phyloP scores from a whole-genome alignment of 2,888 invertebrate genomes.

The Drosophila paranaensis region DNA sequence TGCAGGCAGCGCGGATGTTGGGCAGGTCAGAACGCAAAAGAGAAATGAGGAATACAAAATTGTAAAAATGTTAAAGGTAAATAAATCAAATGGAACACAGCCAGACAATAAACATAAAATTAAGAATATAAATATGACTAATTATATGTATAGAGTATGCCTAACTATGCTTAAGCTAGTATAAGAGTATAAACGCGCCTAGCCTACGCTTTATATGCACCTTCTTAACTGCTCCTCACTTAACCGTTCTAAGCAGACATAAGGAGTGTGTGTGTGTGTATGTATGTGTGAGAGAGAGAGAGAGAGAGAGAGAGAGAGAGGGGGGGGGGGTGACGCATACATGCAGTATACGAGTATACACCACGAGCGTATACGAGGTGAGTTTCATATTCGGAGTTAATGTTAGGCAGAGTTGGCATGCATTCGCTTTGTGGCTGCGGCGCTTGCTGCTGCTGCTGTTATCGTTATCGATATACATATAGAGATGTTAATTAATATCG shows the following conservation, averaged over 20 bases:
- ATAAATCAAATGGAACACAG: slow-evolving; percentile 28
- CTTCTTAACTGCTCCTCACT: slow-evolving; percentile 28
- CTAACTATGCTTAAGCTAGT: slow-evolving; percentile 9
- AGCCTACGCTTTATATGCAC: slow-evolving; percentile 47
- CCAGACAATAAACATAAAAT: slow-evolving; percentile 26
- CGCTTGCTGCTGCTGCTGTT: slow-evolving; percentile 11
- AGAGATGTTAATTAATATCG: slow-evolving; percentile 14
- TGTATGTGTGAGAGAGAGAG: neutral
- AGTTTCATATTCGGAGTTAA: slow-evolving; percentile 11
- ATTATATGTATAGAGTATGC: slow-evolving; percentile 1
- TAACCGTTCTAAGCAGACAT: slow-evolving; percentile 1
- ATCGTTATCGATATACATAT: slow-evolving; percentile 18
- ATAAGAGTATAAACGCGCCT: slow-evolving; percentile 2
- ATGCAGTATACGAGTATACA: slow-evolving; percentile 31
- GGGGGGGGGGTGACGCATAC: slow-evolving; percentile 9
- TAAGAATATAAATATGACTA: slow-evolving; percentile 11
- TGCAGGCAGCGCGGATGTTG: slow-evolving; percentile 41
- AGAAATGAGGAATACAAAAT: slow-evolving; percentile 52
- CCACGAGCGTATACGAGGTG: slow-evolving; percentile 27
- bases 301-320: neutral
- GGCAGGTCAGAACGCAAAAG: slow-evolving; percentile 37
- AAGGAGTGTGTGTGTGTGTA: neutral
- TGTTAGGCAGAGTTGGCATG: slow-evolving; percentile 46
- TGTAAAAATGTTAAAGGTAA: slow-evolving; percentile 45
- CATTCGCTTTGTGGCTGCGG: slow-evolving; percentile 20